phyloP scores from a whole-genome alignment of 2,888 invertebrate species.

The Cantharis flavilabris region DNA sequence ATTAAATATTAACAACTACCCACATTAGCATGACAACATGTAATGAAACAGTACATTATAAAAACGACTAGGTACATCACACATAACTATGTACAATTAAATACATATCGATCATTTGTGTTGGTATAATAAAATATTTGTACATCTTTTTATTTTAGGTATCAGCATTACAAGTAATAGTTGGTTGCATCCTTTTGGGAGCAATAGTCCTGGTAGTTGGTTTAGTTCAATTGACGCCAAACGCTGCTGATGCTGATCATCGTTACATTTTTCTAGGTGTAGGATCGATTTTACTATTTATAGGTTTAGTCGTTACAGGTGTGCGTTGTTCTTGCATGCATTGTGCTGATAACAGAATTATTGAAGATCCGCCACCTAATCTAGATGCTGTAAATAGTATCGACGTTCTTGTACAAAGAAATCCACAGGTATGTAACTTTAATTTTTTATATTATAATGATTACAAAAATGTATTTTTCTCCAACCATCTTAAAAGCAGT shows the following conservation, averaged over 20 bases:
- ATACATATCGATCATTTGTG: not conserved
- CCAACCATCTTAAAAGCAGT: too few relatives aligned
- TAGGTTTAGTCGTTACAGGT: constrained; percentile 67
- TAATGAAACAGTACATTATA: not conserved
- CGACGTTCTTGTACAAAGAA: constrained; percentile 57
- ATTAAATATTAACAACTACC: not conserved
- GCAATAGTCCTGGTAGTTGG: constrained; percentile 77
- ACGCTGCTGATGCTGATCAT: constrained; percentile 77
- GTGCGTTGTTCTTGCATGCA: constrained; percentile 72
- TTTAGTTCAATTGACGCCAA: constrained; percentile 75
- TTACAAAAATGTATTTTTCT: too few relatives aligned
- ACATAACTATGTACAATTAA: not conserved
- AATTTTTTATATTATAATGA: too few relatives aligned
- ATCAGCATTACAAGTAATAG: constrained; percentile 73
- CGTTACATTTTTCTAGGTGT: constrained; percentile 72
- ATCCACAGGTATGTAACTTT: constrained; percentile 47
- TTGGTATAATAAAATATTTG: not conserved
- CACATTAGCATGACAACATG: not conserved
- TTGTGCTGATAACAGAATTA: constrained; percentile 59
- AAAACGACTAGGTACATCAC: not conserved
- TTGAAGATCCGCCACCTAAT: constrained; percentile 52
- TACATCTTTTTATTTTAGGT: constrained; percentile 58
- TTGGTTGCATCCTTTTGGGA: constrained; percentile 73
- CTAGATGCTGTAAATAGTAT: constrained; percentile 60
- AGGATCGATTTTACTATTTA: constrained; percentile 65